Evolutionary conservation across 2,888 invertebrate species (phyloP), one percentile per base, ranked within the genome.

Genomic region (Agapostemon virescens): DNA sequence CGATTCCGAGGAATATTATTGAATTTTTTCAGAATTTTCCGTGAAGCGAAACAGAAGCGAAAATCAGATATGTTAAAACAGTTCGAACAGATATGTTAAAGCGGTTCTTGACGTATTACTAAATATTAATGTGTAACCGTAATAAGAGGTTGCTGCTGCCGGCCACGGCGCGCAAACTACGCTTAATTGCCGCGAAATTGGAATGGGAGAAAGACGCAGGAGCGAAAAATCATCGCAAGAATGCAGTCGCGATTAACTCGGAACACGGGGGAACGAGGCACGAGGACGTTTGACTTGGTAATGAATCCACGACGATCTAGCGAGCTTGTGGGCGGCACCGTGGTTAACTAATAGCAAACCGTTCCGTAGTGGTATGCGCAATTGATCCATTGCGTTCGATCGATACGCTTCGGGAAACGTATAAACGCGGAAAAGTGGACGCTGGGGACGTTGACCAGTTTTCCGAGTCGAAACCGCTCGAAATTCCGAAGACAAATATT

Each of bases 81-180:
- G 33, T n/a, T n/a, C n/a, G n/a, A n/a, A n/a, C 5, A 33, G 5
- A 33, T 33, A 33, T 33, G 5, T 4, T 33, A 33, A 4, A 5
- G 7, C 9, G n/a, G 45, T 49, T n/a, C n/a, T n/a, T 2, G 45
- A n/a, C 2, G 45, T 49, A 49, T 49, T n/a, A n/a, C 9, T 72
- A 67, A 73, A 76, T 73, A 76, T 79, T 82, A 76, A 74, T 70
- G 45, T 45, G 67, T 36, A 30, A 74, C 69, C 30, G 58, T 73
- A 68, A 77, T 73, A 64, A 66, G 55, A 38, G 33, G 26, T 40
- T 66, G 69, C 17, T 66, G 69, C 17, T 61, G 61, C 30, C 11
- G 40, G 64, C n/a, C 20, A 3, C 20, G 11, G 36, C 20, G 76
- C 45, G 58, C 33, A 33, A 58, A n/a, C 40, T 36, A 45, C 52